Conservation (phyloP, 2,113 vertebrate species). For the Archocentrus centrarchus region DNA sequence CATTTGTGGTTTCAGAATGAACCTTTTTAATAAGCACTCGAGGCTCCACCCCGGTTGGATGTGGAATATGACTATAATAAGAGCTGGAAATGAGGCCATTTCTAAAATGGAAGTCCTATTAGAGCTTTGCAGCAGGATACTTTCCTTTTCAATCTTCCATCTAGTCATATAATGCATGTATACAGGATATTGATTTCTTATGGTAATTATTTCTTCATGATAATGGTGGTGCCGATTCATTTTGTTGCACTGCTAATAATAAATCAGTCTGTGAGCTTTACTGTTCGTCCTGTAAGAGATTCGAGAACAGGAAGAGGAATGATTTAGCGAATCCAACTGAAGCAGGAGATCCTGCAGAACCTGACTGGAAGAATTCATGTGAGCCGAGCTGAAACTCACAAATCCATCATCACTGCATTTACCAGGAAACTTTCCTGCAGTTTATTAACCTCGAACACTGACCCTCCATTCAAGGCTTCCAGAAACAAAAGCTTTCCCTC, state of each 20-base stretch:
- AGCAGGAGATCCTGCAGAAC: neutral
- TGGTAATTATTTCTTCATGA: constrained; percentile 44
- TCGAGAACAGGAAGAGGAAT: neutral
- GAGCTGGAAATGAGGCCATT: constrained; percentile 51
- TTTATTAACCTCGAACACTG: neutral
- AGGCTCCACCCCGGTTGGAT: constrained; percentile 31
- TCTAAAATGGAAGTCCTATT: constrained; percentile 49
- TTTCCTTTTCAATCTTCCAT: constrained; percentile 52
- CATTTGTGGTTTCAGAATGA: constrained; percentile 59
- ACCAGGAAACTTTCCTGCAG: neutral
- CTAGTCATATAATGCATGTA: constrained; percentile 19
- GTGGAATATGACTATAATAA: constrained; percentile 43
- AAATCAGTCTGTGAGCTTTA: constrained; percentile 29
- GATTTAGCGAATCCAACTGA: neutral
- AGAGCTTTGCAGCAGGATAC: constrained; percentile 43
- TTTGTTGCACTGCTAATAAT: constrained; percentile 41
- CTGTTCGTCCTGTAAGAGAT: neutral
- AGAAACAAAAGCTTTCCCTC: neutral
- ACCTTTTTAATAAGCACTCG: constrained; percentile 61
- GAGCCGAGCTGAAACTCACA: neutral
- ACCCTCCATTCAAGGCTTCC: neutral
- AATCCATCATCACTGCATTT: neutral
- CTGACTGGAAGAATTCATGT: fast-evolving
- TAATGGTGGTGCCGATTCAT: constrained; percentile 39
- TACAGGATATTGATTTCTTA: constrained; percentile 52